phyloP scores from a whole-genome alignment of 2,113 vertebrate species.

The Pica pica region DNA sequence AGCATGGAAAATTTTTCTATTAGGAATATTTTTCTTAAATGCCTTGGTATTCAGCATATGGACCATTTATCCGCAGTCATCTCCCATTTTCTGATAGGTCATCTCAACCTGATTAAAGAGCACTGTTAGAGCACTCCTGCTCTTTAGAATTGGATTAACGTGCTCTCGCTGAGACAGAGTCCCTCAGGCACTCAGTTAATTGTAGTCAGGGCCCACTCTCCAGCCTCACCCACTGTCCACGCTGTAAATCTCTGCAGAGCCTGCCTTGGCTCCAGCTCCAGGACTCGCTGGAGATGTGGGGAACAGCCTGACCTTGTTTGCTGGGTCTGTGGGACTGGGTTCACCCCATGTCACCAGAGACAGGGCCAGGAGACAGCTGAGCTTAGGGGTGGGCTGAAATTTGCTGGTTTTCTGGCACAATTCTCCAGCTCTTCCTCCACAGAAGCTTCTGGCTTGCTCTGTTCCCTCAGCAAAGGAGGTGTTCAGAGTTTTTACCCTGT shows the following conservation, averaged over 20 bases:
- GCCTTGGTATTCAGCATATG: background rate
- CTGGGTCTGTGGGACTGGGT: background rate
- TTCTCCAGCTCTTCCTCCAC: background rate
- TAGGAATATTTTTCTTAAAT: slow-evolving; percentile 34
- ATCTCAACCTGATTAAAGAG: background rate
- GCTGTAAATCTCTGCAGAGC: background rate
- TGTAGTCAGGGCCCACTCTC: background rate
- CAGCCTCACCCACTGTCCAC: background rate
- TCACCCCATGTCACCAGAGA: background rate
- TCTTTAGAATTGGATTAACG: background rate
- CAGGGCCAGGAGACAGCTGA: background rate
- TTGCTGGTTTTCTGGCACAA: background rate
- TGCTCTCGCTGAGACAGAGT: background rate
- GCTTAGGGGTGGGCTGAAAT: background rate
- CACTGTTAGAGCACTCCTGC: background rate
- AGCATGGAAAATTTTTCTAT: slow-evolving; percentile 31
- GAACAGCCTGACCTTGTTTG: background rate
- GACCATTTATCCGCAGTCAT: background rate
- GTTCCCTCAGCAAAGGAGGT: background rate
- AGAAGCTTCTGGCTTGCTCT: background rate
- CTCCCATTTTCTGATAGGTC: slow-evolving; percentile 16
- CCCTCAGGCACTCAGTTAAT: background rate
- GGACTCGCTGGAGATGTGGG: background rate
- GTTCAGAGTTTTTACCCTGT: background rate
- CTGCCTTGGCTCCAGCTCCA: background rate